Conservation (phyloP, 2,113 vertebrate genomes). For the Rafetus swinhoei region DNA sequence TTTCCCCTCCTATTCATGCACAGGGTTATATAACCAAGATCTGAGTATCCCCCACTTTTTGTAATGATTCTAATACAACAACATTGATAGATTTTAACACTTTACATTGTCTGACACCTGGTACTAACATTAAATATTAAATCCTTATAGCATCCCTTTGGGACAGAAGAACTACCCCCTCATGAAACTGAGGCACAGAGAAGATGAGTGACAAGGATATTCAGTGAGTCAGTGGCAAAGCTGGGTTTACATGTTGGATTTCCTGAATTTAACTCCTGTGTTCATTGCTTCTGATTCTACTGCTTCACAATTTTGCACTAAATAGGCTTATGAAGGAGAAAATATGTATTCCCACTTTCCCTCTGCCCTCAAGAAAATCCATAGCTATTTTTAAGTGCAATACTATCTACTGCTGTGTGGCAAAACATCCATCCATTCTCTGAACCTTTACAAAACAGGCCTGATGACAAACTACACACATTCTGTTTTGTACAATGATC, state of each 20-base stretch:
- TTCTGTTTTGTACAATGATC: background rate
- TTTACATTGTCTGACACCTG: rapidly evolving
- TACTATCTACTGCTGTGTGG: background rate
- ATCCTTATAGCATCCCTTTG: rapidly evolving
- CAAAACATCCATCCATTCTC: background rate
- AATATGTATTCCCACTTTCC: background rate
- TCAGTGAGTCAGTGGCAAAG: rapidly evolving
- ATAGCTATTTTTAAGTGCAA: background rate
- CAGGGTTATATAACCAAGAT: background rate
- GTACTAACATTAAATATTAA: rapidly evolving
- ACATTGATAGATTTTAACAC: background rate
- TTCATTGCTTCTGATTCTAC: background rate
- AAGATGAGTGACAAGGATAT: background rate
- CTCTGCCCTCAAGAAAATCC: background rate
- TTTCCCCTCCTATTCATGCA: background rate
- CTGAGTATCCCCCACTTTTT: background rate
- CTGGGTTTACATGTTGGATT: background rate
- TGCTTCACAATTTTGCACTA: rapidly evolving
- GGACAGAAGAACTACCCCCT: rapidly evolving
- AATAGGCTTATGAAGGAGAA: background rate
- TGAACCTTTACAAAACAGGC: background rate
- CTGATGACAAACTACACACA: background rate
- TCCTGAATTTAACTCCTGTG: background rate
- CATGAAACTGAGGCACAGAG: background rate
- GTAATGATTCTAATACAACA: background rate